Conservation (phyloP, 2,888 invertebrate genomes). For the Phengaris alcon region DNA sequence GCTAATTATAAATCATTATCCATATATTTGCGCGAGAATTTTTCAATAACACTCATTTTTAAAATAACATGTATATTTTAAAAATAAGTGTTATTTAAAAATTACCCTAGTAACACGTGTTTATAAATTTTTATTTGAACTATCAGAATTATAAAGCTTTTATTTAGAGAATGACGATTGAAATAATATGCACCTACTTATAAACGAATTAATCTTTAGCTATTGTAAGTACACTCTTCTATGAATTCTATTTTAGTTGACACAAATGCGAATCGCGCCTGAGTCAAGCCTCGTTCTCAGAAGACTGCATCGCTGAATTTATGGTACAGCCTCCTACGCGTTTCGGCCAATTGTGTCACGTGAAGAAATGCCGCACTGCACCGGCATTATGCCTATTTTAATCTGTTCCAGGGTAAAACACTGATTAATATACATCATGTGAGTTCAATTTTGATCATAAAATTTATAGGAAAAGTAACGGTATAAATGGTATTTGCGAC, state of each 20-base stretch:
- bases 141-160: too few relatives aligned
- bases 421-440: background rate
- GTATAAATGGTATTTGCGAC: too few relatives aligned
- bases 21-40: too few relatives aligned
- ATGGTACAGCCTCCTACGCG: constrained; percentile 19
- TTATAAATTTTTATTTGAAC: too few relatives aligned
- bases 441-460: too few relatives aligned
- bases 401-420: background rate
- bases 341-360: constrained; percentile 14
- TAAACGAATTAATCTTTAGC: background rate
- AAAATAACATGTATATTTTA: too few relatives aligned
- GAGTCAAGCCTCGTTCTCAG: constrained; percentile 25
- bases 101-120: too few relatives aligned
- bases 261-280: constrained; percentile 9
- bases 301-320: background rate
- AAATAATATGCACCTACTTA: background rate
- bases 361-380: background rate
- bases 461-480: too few relatives aligned
- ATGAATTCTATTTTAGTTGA: constrained; percentile 14
- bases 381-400: background rate
- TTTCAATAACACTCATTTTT: too few relatives aligned
- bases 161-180: background rate
- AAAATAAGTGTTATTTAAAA: too few relatives aligned
- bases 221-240: background rate
- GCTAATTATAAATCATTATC: too few relatives aligned